Base-by-base conservation (phyloP, 2,113 vertebrate species). In the Puffinus mauretanicus region DNA sequence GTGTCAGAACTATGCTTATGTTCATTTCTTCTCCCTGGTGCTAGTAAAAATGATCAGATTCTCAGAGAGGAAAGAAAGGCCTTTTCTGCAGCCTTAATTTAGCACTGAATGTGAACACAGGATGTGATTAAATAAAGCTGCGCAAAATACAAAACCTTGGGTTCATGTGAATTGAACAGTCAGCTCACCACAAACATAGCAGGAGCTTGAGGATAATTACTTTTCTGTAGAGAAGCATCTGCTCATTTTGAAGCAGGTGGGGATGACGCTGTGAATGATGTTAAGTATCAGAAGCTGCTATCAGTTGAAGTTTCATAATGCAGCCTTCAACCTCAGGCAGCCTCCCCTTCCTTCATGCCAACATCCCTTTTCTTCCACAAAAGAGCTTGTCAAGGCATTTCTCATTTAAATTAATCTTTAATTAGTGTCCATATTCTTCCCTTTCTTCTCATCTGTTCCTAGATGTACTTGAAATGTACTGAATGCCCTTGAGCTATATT, bases 61-160 rank as follows among this genome's bases (percentile, higher is more conserved):
- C 29, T 64, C 11, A 76, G 60, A 77, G 19, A 55, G 24, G 5
- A 76, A 26, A 87, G 32, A 87, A 67, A 84, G 21, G 32, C 9
- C 69, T 76, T 80, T 94, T 83, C 51, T 92, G 4, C n/a, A 72
- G 52, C 20, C n/a, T 82, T 88, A 85, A 69, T 96, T 96, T 93
- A 95, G 18, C 54, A 72, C 20, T 69, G 82, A 93, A 84, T 76
- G 62, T 77, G 86, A 96, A 76, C 73, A 84, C 27, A 86, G 46
- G 44, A 85, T 66, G 66, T 66, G 62, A 90, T 94, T 80, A 82
- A 91, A 90, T 82, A 82, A 93, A 96, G 58, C 58, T 73, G 66
- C 90, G 25, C 54, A 86, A 93, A 95, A 86, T 73, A 73, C 51
- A 82, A 87, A 91, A 94, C 17, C 44, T 58, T 80, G 27, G 34